phyloP scores from a whole-genome alignment of 2,888 invertebrate genomes.

The Aethes cnicana region DNA sequence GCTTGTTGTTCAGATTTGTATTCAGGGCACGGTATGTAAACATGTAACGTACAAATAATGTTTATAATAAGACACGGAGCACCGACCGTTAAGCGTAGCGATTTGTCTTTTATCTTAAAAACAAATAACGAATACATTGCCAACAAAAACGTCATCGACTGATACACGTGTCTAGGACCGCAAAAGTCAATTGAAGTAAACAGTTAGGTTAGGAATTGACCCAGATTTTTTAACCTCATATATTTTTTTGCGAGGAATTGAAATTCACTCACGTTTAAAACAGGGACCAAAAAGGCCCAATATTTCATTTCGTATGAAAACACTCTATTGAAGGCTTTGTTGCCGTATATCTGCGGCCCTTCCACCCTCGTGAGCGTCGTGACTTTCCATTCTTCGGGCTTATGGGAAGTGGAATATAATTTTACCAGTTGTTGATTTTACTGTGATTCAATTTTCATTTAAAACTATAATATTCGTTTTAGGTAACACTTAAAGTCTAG shows the following conservation, averaged over 20 bases:
- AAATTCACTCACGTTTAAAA: constrained; percentile 2
- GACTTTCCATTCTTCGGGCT: constrained; percentile 1
- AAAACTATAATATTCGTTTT: no score
- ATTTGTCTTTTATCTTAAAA: no score
- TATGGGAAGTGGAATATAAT: constrained; percentile 1
- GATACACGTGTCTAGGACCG: no score
- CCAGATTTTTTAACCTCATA: no score
- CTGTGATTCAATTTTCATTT: constrained; percentile 3
- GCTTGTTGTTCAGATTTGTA: constrained; percentile 1
- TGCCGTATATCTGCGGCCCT: background rate
- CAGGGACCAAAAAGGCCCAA: background rate
- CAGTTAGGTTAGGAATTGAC: no score
- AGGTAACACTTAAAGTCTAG: no score
- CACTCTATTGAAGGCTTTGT: constrained; percentile 5
- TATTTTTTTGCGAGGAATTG: background rate
- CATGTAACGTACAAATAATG: background rate
- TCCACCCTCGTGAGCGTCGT: constrained; percentile 1
- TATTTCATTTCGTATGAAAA: constrained; percentile 11
- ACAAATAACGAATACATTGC: no score
- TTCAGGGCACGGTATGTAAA: constrained; percentile 9
- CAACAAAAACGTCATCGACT: no score
- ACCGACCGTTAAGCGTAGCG: background rate
- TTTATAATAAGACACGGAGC: background rate
- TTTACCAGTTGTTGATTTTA: constrained; percentile 16
- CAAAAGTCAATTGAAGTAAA: no score